Evolutionary conservation across 2,888 invertebrate species (phyloP).

Genomic region (Nasonovia ribisnigri): DNA sequence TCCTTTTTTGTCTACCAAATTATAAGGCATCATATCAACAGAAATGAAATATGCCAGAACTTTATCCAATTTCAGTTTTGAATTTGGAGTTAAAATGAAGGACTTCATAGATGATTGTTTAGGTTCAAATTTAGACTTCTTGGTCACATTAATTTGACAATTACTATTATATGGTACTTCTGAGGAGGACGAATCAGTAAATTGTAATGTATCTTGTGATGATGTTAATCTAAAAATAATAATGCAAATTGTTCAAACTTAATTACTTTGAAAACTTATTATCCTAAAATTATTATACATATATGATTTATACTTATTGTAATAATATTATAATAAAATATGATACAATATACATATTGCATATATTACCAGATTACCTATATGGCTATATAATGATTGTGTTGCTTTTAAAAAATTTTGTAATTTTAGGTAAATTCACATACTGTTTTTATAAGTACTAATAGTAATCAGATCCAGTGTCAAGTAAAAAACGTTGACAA

Average conservation of each 20-base stretch:
- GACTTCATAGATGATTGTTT: conserved; percentile 14
- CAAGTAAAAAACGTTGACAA: not conserved
- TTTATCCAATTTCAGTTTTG: conserved; percentile 9
- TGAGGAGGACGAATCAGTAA: not conserved
- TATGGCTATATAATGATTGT: not conserved
- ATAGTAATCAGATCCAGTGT: not conserved
- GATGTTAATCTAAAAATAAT: not conserved
- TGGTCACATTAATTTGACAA: not conserved
- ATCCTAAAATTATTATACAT: not conserved
- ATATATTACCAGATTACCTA: not conserved
- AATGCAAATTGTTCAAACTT: not conserved
- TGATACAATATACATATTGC: conserved; percentile 1
- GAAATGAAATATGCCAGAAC: conserved; percentile 9
- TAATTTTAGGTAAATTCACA: not conserved
- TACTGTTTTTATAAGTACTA: not conserved
- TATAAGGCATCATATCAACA: conserved; percentile 9
- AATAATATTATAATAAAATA: not conserved
- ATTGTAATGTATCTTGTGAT: conserved; percentile 2
- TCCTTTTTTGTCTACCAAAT: conserved; percentile 4
- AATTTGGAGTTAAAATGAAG: conserved; percentile 8
- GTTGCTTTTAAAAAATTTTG: not conserved
- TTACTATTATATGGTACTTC: not conserved
- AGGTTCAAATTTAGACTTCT: not conserved
- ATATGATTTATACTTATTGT: not conserved
- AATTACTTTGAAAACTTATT: not conserved